A percentile compares a stretch with the other conserved stretches of the same genome.
Conservation (phyloP, 1,140 invertebrate species). For the Aculops lycopersici region DNA sequence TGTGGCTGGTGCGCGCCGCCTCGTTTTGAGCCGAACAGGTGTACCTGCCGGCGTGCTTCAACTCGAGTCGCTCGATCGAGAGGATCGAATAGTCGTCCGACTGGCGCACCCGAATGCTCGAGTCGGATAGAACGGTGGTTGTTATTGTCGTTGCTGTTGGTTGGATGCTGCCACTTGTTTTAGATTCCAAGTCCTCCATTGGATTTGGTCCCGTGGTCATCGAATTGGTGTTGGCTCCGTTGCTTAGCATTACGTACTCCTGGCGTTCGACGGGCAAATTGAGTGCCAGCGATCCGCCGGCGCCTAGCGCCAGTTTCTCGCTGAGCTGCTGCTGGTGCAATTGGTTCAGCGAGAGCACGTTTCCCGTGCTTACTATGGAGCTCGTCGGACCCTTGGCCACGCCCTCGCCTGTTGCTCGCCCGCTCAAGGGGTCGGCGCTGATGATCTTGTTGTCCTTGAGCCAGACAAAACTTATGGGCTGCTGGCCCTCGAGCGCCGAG, state of each 20-base stretch:
- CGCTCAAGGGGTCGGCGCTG: background rate
- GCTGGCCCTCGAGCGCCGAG: conserved; percentile 10
- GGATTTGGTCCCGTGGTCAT: background rate
- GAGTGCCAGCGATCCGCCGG: no score
- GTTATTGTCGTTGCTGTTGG: background rate
- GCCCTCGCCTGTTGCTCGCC: no score
- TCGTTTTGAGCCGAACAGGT: conserved; percentile 17
- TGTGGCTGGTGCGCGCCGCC: conserved; percentile 33
- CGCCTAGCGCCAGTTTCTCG: no score
- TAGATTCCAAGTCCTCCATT: no score
- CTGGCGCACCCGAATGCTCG: background rate
- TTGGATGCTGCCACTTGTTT: background rate
- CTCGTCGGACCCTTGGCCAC: no score
- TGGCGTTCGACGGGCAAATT: no score
- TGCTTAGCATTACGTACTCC: background rate
- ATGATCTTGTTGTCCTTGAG: conserved; percentile 18
- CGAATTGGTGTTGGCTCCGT: background rate
- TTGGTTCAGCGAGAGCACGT: no score
- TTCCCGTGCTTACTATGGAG: no score
- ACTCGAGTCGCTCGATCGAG: conserved; percentile 7
- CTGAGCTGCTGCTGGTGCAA: no score
- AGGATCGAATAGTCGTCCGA: conserved; percentile 14
- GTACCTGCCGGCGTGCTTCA: conserved; percentile 14
- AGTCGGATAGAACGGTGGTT: background rate
- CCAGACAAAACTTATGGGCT: conserved; percentile 10